Evolutionary conservation across 2,888 invertebrate genomes (phyloP), one percentile per base, ranked within the genome.

Genomic region (Metellina segmentata): DNA sequence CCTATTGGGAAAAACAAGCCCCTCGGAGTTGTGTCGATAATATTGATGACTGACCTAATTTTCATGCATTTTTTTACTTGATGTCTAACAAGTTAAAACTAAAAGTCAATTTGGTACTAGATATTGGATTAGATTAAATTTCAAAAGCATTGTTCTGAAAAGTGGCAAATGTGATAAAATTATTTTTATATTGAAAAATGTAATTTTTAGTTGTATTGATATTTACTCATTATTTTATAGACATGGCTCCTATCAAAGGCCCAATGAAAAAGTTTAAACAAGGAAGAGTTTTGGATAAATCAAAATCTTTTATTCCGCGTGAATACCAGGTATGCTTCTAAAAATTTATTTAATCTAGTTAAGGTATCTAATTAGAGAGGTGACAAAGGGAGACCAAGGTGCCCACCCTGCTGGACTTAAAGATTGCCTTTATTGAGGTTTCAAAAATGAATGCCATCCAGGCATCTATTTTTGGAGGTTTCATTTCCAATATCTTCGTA

Each of bases 251-350:
- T 34, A 61, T 6, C 9, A 8, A 61, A 61, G 16, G 52, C 9
- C 34, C n/a, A n/a, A 9, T 6, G 7, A 81, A 81, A n/a, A 49
- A n/a, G 19, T 0, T 19, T 6, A 70, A 83, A 74, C 11, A 69
- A 11, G 48, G 16, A 1, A 20, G 61, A 13, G 19, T 75, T 20
- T 8, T 13, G 9, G 69, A 85, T n/a, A 48, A 16, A 52, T 52
- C 51, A 5, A 52, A 70, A 13, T 49, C 72, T 20, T 81, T 90
- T 9, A 81, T 52, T 34, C 85, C 90, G 61, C 72, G 90, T 9
- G 85, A 61, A 13, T 90, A 86, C 81, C 90, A 90, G 86, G 90
- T 90, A 74, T 75, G 85, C 49, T 11, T 53, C 6, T 20, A 1
- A 16, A 48, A 52, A 7, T 53, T 1, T 70, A 0, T 2, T 48